Evolutionary conservation across 1,140 invertebrate genomes (phyloP).

Genomic region (Sitophilus oryzae): DNA sequence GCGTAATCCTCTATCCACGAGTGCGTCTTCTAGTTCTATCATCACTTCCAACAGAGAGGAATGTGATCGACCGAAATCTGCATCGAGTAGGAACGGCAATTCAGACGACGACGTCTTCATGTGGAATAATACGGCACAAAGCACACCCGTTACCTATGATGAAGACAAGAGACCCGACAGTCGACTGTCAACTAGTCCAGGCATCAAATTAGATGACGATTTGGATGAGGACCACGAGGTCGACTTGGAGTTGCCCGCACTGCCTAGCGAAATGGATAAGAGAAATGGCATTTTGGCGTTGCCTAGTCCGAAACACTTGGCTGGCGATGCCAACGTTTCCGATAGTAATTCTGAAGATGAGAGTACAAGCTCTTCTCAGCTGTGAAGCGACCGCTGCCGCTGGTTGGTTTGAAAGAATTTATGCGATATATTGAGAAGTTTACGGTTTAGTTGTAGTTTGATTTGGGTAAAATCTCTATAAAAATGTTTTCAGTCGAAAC

Average conservation of each 20-base stretch:
- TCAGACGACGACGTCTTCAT: conserved; percentile 29
- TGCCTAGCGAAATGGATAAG: conserved; percentile 41
- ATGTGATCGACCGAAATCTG: conserved; percentile 26
- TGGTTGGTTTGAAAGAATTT: too few relatives aligned
- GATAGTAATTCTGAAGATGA: conserved; percentile 52
- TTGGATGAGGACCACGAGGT: conserved; percentile 33
- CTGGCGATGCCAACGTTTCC: conserved; percentile 55
- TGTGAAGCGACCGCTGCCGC: conserved; percentile 37
- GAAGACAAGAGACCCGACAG: conserved; percentile 9
- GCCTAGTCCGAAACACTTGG: conserved; percentile 52
- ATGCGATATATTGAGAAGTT: too few relatives aligned
- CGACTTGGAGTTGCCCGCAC: conserved; percentile 34
- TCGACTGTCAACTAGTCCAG: conserved; percentile 17
- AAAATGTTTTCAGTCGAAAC: too few relatives aligned
- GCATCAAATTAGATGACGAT: conserved; percentile 30
- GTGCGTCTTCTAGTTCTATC: conserved; percentile 49
- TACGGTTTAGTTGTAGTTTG: too few relatives aligned
- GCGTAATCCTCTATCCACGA: conserved; percentile 47
- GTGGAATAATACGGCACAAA: conserved; percentile 14
- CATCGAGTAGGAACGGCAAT: conserved; percentile 30
- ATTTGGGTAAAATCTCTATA: too few relatives aligned
- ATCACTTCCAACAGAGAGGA: conserved; percentile 28
- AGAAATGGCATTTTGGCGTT: conserved; percentile 30
- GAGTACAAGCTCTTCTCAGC: conserved; percentile 44
- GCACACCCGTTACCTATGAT: conserved; percentile 12